phyloP scores from a whole-genome alignment of 2,888 invertebrate species.

The Cyclophora albipunctata region DNA sequence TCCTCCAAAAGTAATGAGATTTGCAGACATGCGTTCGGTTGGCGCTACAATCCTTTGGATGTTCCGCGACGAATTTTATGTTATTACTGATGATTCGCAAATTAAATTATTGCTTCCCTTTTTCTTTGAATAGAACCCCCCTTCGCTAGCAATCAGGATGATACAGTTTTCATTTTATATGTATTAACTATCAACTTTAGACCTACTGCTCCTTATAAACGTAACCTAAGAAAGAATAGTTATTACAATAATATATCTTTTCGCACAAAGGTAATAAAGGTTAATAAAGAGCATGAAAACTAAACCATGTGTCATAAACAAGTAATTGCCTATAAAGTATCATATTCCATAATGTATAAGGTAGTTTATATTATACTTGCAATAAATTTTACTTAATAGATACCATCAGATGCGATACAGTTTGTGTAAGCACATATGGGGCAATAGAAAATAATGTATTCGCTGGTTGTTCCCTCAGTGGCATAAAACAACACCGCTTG shows the following conservation, averaged over 20 bases:
- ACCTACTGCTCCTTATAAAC: no score
- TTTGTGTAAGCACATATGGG: slow-evolving; percentile 1
- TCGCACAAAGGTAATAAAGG: no score
- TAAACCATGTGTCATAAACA: no score
- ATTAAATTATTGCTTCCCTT: slow-evolving; percentile 9
- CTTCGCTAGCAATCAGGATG: no score
- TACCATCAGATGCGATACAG: slow-evolving; percentile 1
- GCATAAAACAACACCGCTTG: slow-evolving; percentile 40
- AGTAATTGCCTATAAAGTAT: background rate
- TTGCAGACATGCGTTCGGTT: slow-evolving; percentile 54
- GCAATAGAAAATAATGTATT: slow-evolving; percentile 24
- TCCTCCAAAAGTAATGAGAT: slow-evolving; percentile 60
- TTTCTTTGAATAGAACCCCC: slow-evolving; percentile 1
- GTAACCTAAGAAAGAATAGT: no score
- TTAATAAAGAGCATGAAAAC: no score
- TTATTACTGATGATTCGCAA: slow-evolving; percentile 43
- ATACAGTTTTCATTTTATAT: no score
- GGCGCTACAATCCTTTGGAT: slow-evolving; percentile 35
- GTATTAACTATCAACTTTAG: no score
- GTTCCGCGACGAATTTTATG: slow-evolving; percentile 38
- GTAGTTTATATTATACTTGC: background rate
- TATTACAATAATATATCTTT: no score
- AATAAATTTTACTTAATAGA: background rate
- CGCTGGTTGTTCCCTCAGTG: slow-evolving; percentile 22
- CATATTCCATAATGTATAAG: no score